These are phyloP conservation scores for Drosophila triauraria DNA, from an alignment of 1,140 invertebrate genomes.

Conservation along the genomic window DNA sequence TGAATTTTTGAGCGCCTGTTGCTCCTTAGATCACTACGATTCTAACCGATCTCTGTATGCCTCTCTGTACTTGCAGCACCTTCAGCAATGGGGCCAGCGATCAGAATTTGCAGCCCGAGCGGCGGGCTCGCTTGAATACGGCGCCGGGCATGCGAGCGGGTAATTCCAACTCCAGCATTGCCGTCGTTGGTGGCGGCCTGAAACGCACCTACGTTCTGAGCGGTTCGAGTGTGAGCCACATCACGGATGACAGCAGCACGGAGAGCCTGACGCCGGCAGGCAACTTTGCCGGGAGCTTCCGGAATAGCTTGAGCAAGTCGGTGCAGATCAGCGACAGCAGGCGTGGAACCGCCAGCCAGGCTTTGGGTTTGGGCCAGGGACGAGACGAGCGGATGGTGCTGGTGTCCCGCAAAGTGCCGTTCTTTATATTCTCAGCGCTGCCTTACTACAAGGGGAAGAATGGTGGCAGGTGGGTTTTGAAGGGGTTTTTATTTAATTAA, in stretches of 20 bases:
- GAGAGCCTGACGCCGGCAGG: conserved; percentile 79
- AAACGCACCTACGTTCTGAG: conserved; percentile 76
- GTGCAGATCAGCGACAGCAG: conserved; percentile 86
- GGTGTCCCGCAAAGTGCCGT: conserved; percentile 90
- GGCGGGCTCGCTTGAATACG: conserved; percentile 79
- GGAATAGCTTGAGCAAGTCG: conserved; percentile 86
- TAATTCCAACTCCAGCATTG: conserved; percentile 37
- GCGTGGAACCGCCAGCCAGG: conserved; percentile 30
- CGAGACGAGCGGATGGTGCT: conserved; percentile 91
- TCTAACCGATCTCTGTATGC: conserved; percentile 42
- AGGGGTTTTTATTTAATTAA: neutral
- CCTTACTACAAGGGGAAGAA: conserved; percentile 91
- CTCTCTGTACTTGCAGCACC: conserved; percentile 56
- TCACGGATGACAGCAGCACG: conserved; percentile 81
- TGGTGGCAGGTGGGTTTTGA: conserved; percentile 87
- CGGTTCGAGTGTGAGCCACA: conserved; percentile 77
- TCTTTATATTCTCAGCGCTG: conserved; percentile 93
- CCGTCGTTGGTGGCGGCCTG: conserved; percentile 52
- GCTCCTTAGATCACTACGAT: conserved; percentile 59
- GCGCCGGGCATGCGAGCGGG: conserved; percentile 76
- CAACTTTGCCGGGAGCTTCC: conserved; percentile 82
- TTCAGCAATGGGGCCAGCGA: conserved; percentile 84
- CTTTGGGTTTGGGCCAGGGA: conserved; percentile 38
- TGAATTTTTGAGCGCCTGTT: conserved; percentile 71
- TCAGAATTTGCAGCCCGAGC: conserved; percentile 70